Base-by-base conservation (phyloP, 2,113 vertebrate species). In the Lepisosteus oculatus region DNA sequence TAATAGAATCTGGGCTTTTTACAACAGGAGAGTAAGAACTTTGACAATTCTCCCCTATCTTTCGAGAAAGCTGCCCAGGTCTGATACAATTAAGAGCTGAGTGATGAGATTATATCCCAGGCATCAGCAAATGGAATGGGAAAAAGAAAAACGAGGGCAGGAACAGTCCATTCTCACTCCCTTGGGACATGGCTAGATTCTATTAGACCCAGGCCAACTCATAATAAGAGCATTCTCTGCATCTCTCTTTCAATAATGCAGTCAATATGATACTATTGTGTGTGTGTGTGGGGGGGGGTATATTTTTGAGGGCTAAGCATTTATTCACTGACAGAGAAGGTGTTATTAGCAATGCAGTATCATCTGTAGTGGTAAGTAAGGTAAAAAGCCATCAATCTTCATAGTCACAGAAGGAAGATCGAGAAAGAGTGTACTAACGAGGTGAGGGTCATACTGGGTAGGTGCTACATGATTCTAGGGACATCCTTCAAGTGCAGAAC, bases 21-120 rank as follows among this genome's bases (percentile, higher is more conserved):
- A 85, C 85, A 83, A 82, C 77, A 71, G 59, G 79, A 84, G 84
- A 83, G 85, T 85, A 87, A 89, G 88, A 91, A 88, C 87, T 84
- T 84, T 87, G 86, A 89, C 87, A 88, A 86, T 78, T 69, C 79
- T 77, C 78, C 80, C 57, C 76, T 79, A 74, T 78, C 71, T 79
- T 84, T 81, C 79, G 73, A 75, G 72, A 55, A 71, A 71, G 72
- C 7, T 76, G 71, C 77, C 56, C 56, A 76, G 56, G 75, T 51
- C 63, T 14, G 80, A 86, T 79, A 80, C 86, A 85, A 89, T 89
- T 88, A 89, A 79, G 80, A 54, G 65, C 5, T 70, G 64, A 78
- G 85, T 87, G 88, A 91, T 85, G 79, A 89, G 89, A 89, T 88
- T 85, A 87, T 71, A 73, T 78, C 69, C 72, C 75, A 75, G 70